Evolutionary conservation across 2,113 vertebrate species (phyloP).

Genomic region (Centrocercus urophasianus): DNA sequence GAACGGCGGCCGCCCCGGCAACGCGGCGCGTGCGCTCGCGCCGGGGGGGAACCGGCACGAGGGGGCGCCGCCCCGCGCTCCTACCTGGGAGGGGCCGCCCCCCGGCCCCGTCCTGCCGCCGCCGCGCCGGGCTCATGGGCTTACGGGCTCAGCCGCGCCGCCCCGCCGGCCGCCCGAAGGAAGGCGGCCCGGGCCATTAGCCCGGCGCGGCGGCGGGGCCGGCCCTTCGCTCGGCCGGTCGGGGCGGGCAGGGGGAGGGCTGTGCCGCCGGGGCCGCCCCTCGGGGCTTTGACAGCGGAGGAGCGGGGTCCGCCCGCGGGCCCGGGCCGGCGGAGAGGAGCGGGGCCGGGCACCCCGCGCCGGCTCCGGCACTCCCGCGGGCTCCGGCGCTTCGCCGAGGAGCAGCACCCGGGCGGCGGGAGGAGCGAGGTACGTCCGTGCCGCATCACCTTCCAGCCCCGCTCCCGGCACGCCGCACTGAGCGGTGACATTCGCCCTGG

Average conservation of each 20-base stretch:
- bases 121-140: constrained; percentile 39
- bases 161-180: background rate
- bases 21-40: constrained; percentile 4
- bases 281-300: constrained; percentile 11
- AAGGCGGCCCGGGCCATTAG: constrained; percentile 25
- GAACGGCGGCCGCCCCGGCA: constrained; percentile 13
- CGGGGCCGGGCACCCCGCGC: too few species aligned
- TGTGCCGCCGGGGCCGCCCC: constrained; percentile 56
- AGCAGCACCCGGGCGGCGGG: too few species aligned
- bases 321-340: too few species aligned
- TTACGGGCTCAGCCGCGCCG: constrained; percentile 44
- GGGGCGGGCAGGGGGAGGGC: constrained; percentile 53
- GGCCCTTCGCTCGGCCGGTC: constrained; percentile 20
- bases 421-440: too few species aligned
- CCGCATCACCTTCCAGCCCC: background rate
- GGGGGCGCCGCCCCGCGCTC: background rate
- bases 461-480: background rate
- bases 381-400: background rate
- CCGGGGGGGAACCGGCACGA: background rate
- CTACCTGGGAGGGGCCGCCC: constrained; percentile 47
- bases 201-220: constrained; percentile 6
- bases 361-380: too few species aligned
- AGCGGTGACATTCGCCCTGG: constrained; percentile 31
- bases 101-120: background rate
- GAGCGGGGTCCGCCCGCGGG: background rate